Percentiles rank a stretch among this genome's conserved stretches.
These are phyloP conservation scores for Catharus fuscescens DNA, from an alignment of 2,113 vertebrate species.

Conservation along the genomic window DNA sequence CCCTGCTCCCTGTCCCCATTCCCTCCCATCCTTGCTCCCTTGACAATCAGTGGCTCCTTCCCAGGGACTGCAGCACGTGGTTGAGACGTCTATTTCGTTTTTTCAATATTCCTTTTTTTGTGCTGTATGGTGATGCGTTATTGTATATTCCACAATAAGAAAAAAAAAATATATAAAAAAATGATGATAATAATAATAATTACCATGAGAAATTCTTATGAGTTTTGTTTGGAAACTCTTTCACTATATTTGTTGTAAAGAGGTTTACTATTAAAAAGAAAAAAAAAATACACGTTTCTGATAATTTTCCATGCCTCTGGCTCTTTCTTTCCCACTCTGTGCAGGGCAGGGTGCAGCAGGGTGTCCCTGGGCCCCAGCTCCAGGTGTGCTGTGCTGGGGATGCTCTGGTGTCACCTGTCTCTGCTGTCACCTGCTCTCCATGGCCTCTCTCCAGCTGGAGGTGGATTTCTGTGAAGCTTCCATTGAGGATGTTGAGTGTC, in stretches of 20 bases:
- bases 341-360: background rate
- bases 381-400: background rate
- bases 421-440: background rate
- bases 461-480: background rate
- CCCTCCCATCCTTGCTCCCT: constrained; percentile 21
- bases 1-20: background rate
- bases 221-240: constrained; percentile 83
- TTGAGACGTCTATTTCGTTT: constrained; percentile 67
- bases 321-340: background rate
- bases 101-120: constrained; percentile 70
- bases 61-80: constrained; percentile 64
- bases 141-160: constrained; percentile 78
- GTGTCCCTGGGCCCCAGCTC: background rate
- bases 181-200: constrained; percentile 23
- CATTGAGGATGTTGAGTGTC: background rate
- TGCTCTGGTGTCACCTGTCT: background rate
- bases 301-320: constrained; percentile 42
- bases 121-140: constrained; percentile 80
- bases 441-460: background rate
- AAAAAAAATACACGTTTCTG: constrained; percentile 76
- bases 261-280: constrained; percentile 83
- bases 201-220: constrained; percentile 73
- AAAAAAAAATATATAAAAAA: constrained; percentile 41
- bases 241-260: constrained; percentile 86
- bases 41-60: constrained; percentile 77